phyloP scores from a whole-genome alignment of 2,113 vertebrate genomes.

The Rynchops niger region DNA sequence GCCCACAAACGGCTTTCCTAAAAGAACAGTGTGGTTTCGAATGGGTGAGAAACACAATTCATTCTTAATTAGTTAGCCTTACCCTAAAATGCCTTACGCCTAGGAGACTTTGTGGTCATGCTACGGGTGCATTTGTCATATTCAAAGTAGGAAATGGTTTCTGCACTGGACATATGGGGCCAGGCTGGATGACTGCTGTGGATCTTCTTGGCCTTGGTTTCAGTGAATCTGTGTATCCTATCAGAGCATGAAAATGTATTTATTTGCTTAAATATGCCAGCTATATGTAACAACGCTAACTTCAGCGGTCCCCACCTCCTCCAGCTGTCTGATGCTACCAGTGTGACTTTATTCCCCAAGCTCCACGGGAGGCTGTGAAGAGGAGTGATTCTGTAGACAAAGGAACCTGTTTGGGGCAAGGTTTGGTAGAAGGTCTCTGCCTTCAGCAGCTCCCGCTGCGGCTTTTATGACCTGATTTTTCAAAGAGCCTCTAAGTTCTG shows the following conservation, averaged over 20 bases:
- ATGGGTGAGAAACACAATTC: fast-evolving
- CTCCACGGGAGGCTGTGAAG: neutral
- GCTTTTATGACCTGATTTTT: neutral
- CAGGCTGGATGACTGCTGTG: neutral
- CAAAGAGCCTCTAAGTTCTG: neutral
- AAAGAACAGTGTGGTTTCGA: fast-evolving
- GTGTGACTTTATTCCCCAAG: neutral
- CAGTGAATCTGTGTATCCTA: neutral
- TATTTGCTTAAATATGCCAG: neutral
- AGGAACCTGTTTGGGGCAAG: neutral
- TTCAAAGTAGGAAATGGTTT: neutral
- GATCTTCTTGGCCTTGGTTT: neutral
- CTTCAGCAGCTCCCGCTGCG: neutral
- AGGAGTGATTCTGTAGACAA: neutral
- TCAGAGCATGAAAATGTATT: neutral
- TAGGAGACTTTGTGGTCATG: neutral
- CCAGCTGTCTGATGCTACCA: neutral
- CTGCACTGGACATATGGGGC: neutral
- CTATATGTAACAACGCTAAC: neutral
- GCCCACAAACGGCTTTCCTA: neutral
- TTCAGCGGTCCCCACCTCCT: neutral
- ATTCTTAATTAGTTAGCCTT: neutral
- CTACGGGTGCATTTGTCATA: neutral
- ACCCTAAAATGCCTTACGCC: neutral
- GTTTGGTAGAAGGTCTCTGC: neutral